Base-by-base conservation (phyloP, 2,113 vertebrate genomes). In the Dinomys branickii region DNA sequence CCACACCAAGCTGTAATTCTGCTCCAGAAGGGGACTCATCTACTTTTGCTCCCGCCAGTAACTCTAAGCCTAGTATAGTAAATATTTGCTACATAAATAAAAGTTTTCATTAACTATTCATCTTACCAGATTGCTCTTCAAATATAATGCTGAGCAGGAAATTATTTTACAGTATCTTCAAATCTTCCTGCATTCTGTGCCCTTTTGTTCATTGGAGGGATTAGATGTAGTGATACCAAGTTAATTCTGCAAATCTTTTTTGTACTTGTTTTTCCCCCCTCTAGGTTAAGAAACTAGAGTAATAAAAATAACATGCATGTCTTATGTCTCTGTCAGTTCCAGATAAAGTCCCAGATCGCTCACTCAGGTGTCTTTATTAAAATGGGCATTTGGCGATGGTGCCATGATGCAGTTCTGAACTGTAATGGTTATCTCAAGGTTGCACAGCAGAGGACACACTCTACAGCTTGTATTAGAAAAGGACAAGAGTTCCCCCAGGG, bases 381-480 rank as follows among this genome's bases (percentile, higher is more conserved):
- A 61, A 81, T 61, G 26, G 35, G 24, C 88, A 77, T 89, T 96
- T 85, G 54, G 13, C 16, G 50, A 78, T 65, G 52, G 85, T 7
- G 75, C 41, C 58, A 44, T 88, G 47, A 82, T 61, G 69, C 47
- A 90, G 22, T 94, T 97, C 56, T 94, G 61, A 94, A 59, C 41
- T 56, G 88, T 69, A 89, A 71, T 47, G 69, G 88, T 96, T 65
- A 95, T 75, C 35, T 88, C 75, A 96, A 95, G 69, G 35, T 96
- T 94, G 56, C 87, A 20, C 22, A 71, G 82, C 35, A 94, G 69
- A 77, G 41, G 69, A 56, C 35, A 96, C n/a, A 93, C 47, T 86
- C 92, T 87, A 65, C 2, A 87, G 20, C 75, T 89, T 94, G 47
- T 91, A 52, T 95, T 87, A 71, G 84, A 84, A 95, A 88, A 95